These are phyloP conservation scores for Chydorus sphaericus DNA, from an alignment of 2,888 invertebrate genomes.

Conservation along the genomic window DNA sequence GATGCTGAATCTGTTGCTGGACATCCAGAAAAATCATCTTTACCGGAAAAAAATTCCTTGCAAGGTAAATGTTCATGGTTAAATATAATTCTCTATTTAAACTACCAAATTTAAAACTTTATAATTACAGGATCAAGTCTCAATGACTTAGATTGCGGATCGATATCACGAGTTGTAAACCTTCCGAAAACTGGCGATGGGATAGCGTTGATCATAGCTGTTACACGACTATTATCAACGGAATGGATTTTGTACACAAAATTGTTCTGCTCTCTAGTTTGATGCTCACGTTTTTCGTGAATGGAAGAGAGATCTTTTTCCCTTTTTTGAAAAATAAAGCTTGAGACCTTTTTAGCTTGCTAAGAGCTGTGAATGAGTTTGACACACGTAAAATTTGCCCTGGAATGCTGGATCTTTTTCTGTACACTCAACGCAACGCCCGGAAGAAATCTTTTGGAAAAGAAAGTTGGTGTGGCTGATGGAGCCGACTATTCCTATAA, in stretches of 20 bases:
- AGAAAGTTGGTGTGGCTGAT: no score
- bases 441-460: no score
- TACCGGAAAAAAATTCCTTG: no score
- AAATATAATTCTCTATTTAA: no score
- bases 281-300: neutral
- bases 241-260: neutral
- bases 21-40: no score
- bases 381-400: neutral
- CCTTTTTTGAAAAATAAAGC: neutral
- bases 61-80: no score
- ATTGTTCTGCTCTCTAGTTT: neutral
- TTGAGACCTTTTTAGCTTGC: neutral
- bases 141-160: neutral
- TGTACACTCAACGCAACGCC: neutral
- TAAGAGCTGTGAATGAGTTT: neutral
- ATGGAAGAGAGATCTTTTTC: neutral
- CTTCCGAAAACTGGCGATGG: neutral
- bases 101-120: no score
- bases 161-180: neutral
- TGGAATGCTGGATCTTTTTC: neutral
- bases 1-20: no score
- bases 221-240: neutral
- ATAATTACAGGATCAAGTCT: neutral
- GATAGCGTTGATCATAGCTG: slow-evolving; percentile 1
- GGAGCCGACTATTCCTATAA: no score